Evolutionary conservation across 2,888 invertebrate species (phyloP).

Genomic region (Diogma glabrata): DNA sequence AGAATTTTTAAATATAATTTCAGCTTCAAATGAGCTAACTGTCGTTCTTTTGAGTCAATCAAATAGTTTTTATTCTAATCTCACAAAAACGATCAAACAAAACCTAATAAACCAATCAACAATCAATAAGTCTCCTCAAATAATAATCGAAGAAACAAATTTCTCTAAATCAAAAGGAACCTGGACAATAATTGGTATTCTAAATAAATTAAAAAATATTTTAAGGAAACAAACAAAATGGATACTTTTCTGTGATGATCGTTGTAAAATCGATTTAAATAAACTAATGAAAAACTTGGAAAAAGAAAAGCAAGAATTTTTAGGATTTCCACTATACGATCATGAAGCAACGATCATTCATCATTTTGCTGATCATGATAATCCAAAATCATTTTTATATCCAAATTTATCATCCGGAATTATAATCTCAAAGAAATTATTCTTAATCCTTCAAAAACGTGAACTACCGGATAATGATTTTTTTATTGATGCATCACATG

Average conservation of each 20-base stretch:
- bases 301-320: constrained; percentile 48
- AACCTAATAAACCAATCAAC: neutral
- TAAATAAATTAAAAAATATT: constrained; percentile 22
- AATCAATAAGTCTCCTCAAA: neutral
- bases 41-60: constrained; percentile 53
- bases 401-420: constrained; percentile 75
- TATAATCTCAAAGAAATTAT: constrained; percentile 44
- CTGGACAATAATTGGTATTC: neutral
- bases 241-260: constrained; percentile 35
- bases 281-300: constrained; percentile 24
- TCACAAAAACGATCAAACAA: constrained; percentile 18
- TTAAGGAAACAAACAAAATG: constrained; percentile 30
- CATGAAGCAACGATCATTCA: constrained; percentile 80
- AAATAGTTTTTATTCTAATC: constrained; percentile 37
- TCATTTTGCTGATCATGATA: constrained; percentile 80
- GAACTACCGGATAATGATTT: constrained; percentile 39
- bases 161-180: neutral
- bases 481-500: constrained; percentile 62
- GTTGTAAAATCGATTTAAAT: constrained; percentile 28
- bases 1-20: constrained; percentile 11
- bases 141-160: neutral
- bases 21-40: constrained; percentile 37
- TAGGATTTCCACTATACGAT: constrained; percentile 69
- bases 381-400: constrained; percentile 63
- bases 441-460: neutral